These are phyloP conservation scores for Caenorhabditis japonica DNA, from an alignment of 2,888 invertebrate genomes.

Conservation along the genomic window DNA sequence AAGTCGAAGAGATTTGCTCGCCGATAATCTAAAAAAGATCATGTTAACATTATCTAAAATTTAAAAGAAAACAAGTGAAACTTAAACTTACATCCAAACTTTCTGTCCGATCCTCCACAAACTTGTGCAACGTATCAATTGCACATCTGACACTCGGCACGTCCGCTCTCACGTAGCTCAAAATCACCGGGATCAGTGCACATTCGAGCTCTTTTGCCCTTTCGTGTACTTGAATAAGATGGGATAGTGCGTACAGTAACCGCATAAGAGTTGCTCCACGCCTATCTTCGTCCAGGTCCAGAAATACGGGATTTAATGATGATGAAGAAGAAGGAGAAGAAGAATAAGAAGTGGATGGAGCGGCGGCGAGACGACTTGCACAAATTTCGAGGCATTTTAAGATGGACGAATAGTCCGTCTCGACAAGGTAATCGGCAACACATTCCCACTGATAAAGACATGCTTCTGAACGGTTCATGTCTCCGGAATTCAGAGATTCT, in stretches of 20 bases:
- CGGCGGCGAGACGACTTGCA: slow-evolving; percentile 18
- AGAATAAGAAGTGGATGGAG: slow-evolving; percentile 1
- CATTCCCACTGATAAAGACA: slow-evolving; percentile 59
- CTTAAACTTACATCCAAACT: slow-evolving; percentile 42
- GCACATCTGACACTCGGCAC: slow-evolving; percentile 27
- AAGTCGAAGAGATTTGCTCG: slow-evolving; percentile 46
- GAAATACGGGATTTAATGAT: no score
- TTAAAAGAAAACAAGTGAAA: background rate
- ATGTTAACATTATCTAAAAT: no score
- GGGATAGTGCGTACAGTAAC: slow-evolving; percentile 54
- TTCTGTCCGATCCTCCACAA: slow-evolving; percentile 44
- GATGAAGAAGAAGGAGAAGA: no score
- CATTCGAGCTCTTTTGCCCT: slow-evolving; percentile 36
- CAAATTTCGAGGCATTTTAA: slow-evolving; percentile 38
- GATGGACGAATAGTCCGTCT: slow-evolving; percentile 46
- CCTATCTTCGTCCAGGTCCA: slow-evolving; percentile 42
- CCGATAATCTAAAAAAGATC: slow-evolving; percentile 38
- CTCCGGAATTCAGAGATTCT: slow-evolving; percentile 28
- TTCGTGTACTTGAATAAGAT: slow-evolving; percentile 61
- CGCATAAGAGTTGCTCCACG: slow-evolving; percentile 57
- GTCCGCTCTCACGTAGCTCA: slow-evolving; percentile 12
- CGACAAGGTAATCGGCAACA: slow-evolving; percentile 56
- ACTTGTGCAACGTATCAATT: slow-evolving; percentile 48
- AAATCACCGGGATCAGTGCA: slow-evolving; percentile 34
- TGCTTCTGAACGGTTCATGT: slow-evolving; percentile 57